These are phyloP conservation scores for Tuta absoluta DNA, from an alignment of 2,888 invertebrate species.

Conservation along the genomic window DNA sequence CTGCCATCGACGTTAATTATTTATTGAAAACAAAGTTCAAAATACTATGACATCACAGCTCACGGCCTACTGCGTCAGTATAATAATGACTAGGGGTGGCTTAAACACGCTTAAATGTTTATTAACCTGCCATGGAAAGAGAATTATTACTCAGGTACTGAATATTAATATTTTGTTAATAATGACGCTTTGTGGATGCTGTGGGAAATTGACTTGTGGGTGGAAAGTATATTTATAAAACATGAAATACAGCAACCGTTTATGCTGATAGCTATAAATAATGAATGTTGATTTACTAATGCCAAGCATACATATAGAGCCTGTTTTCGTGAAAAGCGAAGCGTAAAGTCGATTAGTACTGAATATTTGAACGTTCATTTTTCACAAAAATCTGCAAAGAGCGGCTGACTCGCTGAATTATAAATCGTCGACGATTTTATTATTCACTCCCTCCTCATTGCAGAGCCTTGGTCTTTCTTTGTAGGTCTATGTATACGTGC, in stretches of 20 bases:
- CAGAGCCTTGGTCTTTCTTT: not conserved
- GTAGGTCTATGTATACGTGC: not conserved
- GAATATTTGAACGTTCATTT: slow-evolving; percentile 23
- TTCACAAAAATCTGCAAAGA: slow-evolving; percentile 20
- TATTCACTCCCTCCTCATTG: slow-evolving; percentile 20
- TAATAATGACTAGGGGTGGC: not conserved
- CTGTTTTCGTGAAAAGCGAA: slow-evolving; percentile 11
- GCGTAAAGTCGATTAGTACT: slow-evolving; percentile 19
- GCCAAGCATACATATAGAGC: not conserved
- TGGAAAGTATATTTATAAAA: not conserved
- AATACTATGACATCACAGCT: not conserved
- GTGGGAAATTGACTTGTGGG: not conserved
- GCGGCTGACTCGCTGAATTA: slow-evolving; percentile 20
- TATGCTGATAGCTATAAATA: not conserved
- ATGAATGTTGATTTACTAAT: not conserved
- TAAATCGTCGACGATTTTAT: slow-evolving; percentile 24
- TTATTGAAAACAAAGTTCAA: not conserved
- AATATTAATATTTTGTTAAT: no score
- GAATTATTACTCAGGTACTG: not conserved
- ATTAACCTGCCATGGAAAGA: not conserved
- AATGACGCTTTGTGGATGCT: not conserved
- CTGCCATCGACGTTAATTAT: not conserved
- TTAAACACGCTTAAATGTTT: not conserved
- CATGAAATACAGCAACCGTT: not conserved
- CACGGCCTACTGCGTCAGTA: not conserved